Evolutionary conservation across 2,113 vertebrate species (phyloP).

Genomic region (Scytalopus superciliaris): DNA sequence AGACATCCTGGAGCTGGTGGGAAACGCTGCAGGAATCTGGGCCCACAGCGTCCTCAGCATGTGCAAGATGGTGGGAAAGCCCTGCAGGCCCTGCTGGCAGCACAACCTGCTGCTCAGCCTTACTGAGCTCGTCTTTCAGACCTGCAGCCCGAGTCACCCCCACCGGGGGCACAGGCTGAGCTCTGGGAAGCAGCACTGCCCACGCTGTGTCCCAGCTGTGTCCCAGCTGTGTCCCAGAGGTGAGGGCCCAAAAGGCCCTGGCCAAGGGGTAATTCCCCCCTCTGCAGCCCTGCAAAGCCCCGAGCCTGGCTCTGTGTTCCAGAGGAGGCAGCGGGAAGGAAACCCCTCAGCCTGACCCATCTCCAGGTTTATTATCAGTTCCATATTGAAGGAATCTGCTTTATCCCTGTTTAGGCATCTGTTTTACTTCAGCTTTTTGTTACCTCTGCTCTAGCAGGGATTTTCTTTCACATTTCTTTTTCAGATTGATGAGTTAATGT

Average conservation of each 20-base stretch:
- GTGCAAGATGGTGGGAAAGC: neutral
- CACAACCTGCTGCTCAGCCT: neutral
- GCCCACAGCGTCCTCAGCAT: neutral
- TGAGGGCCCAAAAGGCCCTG: no score
- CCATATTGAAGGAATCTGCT: neutral
- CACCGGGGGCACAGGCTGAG: no score
- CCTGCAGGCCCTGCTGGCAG: neutral
- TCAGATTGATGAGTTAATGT: neutral
- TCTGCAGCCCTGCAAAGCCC: neutral
- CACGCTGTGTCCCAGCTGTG: neutral
- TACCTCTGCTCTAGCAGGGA: neutral
- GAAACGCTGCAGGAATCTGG: neutral
- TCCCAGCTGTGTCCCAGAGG: no score
- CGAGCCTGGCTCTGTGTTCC: neutral
- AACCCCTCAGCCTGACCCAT: neutral
- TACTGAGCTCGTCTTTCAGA: neutral
- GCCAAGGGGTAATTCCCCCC: no score
- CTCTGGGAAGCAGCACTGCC: neutral
- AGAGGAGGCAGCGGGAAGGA: slow-evolving; percentile 2
- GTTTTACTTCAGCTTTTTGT: slow-evolving; percentile 30
- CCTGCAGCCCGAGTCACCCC: no score
- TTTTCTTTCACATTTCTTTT: neutral
- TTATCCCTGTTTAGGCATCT: neutral
- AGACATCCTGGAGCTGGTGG: neutral
- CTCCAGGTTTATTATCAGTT: slow-evolving; percentile 7